Evolutionary conservation across 2,797 vertebrate genomes (phyloP), one percentile per base, ranked within the genome.

Genomic region (Muraenolepis orangiensis): DNA sequence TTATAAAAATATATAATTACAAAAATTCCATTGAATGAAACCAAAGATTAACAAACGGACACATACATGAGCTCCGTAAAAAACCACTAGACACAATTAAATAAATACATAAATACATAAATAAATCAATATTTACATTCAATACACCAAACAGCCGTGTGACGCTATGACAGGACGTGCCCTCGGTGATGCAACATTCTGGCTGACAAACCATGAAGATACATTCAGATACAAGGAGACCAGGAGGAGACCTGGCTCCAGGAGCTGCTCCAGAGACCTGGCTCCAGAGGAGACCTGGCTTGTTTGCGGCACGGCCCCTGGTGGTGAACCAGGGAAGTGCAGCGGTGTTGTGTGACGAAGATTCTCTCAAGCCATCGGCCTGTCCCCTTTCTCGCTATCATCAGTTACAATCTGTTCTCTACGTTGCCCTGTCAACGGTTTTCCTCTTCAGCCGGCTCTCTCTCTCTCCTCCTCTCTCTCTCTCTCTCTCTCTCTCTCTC

Each of bases 361-460:
- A 30, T 29, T 66, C 20, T 30, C 64, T 30, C 51, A 1, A n/a
- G 51, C 51, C 51, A 12, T 38, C 5, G 36, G 16, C 51, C 6
- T 57, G 16, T 57, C n/a, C 16, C 14, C 3, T 2, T 42, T 34
- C 20, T 2, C 36, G 74, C 73, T 36, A 68, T 13, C 74, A 30
- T 38, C 23, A 72, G 10, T 28, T 31, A 57, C 71, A 0, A 8
- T 26, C 40, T 36, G 64, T 20, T 72, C 76, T 76, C 75, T 29
- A 2, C 67, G 2, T 30, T 72, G 31, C 28, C 69, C 18, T 81
- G 61, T n/a, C 77, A 79, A 82, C 77, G 4, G 40, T 72, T 51
- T 74, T 77, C 29, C 5, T 67, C 67, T 71, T 57, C 36, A 69
- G 18, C 32, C 42, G 29, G 46, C 46, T 73, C 42, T n/a, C 20